These are phyloP conservation scores for Panorpa germanica DNA, from an alignment of 2,888 invertebrate species.

Conservation along the genomic window DNA sequence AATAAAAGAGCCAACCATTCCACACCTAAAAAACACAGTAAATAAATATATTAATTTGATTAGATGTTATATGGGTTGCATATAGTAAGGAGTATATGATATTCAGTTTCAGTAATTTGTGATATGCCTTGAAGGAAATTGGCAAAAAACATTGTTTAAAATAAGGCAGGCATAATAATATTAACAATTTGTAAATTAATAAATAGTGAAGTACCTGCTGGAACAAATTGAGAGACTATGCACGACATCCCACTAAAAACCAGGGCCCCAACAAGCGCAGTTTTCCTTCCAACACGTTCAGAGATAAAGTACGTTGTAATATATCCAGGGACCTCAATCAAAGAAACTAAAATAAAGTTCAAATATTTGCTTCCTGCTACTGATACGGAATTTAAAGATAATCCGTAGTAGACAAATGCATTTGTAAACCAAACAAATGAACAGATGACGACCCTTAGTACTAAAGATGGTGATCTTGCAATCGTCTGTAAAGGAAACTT, in stretches of 20 bases:
- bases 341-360: constrained; percentile 40
- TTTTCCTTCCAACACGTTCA: constrained; percentile 42
- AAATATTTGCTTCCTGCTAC: constrained; percentile 46
- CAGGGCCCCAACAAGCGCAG: constrained; percentile 39
- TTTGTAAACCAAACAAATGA: constrained; percentile 67
- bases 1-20: constrained; percentile 24
- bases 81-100: too few relatives aligned
- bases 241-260: constrained; percentile 32
- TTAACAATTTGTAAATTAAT: too few relatives aligned
- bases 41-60: constrained; percentile 1
- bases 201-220: too few relatives aligned
- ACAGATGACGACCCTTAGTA: constrained; percentile 31
- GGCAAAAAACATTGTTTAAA: too few relatives aligned
- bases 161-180: too few relatives aligned
- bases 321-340: constrained; percentile 40
- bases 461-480: constrained; percentile 14
- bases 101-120: too few relatives aligned
- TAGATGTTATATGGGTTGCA: too few relatives aligned
- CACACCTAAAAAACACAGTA: constrained; percentile 20
- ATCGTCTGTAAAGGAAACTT: neutral
- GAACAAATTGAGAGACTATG: constrained; percentile 19
- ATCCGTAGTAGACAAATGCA: constrained; percentile 47
- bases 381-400: constrained; percentile 43
- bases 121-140: too few relatives aligned
- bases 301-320: constrained; percentile 39